A percentile compares a stretch with the other conserved stretches of the same genome.
Conservation (phyloP, 2,888 invertebrate species). For the Mythimna loreyi region DNA sequence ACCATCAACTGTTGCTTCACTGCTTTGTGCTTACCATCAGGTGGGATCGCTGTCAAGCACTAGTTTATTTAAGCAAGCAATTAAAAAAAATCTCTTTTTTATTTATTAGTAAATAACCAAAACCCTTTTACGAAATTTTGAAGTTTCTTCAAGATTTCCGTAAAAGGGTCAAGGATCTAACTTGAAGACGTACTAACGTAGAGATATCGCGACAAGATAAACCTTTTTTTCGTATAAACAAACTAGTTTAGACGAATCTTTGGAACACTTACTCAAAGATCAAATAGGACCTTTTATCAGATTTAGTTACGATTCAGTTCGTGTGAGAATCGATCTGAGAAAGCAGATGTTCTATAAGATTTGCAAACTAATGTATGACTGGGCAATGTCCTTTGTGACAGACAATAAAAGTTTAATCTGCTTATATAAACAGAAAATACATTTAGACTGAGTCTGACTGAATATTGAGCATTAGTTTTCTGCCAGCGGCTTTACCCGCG, state of each 20-base stretch:
- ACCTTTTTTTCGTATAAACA: slow-evolving; percentile 46
- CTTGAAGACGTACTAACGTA: background rate
- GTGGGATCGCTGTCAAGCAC: too few species aligned
- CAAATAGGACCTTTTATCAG: slow-evolving; percentile 61
- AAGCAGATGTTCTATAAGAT: slow-evolving; percentile 35
- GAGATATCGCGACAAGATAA: slow-evolving; percentile 21
- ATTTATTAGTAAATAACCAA: too few species aligned
- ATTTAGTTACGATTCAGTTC: slow-evolving; percentile 62
- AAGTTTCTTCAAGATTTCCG: too few species aligned
- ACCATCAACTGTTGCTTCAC: too few species aligned
- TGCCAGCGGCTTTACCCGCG: too few species aligned
- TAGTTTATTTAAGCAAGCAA: too few species aligned
- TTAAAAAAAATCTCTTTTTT: too few species aligned
- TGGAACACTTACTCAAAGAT: slow-evolving; percentile 39
- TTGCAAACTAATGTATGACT: slow-evolving; percentile 20
- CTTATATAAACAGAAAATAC: too few species aligned
- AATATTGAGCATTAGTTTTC: too few species aligned
- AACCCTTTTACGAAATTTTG: too few species aligned
- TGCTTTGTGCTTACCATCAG: too few species aligned
- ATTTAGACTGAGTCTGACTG: too few species aligned
- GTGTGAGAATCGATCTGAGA: slow-evolving; percentile 46
- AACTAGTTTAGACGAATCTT: slow-evolving; percentile 48
- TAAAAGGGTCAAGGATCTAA: background rate
- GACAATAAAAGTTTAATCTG: background rate
- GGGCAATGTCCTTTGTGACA: slow-evolving; percentile 15